Percentiles rank a stretch among this genome's conserved stretches.
phyloP scores from a whole-genome alignment of 2,888 invertebrate genomes.

The Drosophila falleni region DNA sequence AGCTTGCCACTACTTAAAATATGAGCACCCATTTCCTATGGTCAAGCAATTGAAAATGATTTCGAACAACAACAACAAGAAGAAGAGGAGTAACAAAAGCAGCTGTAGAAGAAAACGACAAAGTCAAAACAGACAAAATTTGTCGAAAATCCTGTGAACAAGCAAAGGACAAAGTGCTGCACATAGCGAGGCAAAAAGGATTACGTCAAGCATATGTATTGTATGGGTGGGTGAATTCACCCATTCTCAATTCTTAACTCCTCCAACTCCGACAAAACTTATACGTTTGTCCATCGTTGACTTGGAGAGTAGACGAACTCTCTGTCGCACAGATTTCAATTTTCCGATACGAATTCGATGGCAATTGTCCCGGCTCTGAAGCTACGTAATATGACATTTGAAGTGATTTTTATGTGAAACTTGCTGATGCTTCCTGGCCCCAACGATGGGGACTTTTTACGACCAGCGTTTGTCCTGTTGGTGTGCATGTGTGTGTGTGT shows the following conservation, averaged over 20 bases:
- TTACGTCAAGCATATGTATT: conserved; percentile 82
- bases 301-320: conserved; percentile 39
- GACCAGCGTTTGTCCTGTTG: conserved; percentile 53
- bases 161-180: conserved; percentile 80
- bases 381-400: conserved; percentile 79
- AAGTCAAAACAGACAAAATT: conserved; percentile 80
- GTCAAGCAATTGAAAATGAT: conserved; percentile 82
- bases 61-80: conserved; percentile 49
- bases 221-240: conserved; percentile 60
- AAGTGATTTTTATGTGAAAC: conserved; percentile 82
- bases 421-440: conserved; percentile 78
- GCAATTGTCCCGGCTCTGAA: conserved; percentile 72
- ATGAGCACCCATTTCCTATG: conserved; percentile 80
- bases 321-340: conserved; percentile 78
- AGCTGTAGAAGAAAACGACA: conserved; percentile 43
- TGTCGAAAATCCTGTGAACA: conserved; percentile 81
- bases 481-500: conserved; percentile 29
- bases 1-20: conserved; percentile 77
- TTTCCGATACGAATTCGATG: conserved; percentile 78
- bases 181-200: conserved; percentile 76
- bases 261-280: conserved; percentile 54
- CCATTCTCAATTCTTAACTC: not conserved
- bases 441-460: conserved; percentile 61
- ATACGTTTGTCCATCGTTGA: conserved; percentile 61
- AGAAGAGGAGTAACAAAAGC: conserved; percentile 13